phyloP scores from a whole-genome alignment of 2,113 vertebrate genomes.

The Hypocryptadius cinnamomeus region DNA sequence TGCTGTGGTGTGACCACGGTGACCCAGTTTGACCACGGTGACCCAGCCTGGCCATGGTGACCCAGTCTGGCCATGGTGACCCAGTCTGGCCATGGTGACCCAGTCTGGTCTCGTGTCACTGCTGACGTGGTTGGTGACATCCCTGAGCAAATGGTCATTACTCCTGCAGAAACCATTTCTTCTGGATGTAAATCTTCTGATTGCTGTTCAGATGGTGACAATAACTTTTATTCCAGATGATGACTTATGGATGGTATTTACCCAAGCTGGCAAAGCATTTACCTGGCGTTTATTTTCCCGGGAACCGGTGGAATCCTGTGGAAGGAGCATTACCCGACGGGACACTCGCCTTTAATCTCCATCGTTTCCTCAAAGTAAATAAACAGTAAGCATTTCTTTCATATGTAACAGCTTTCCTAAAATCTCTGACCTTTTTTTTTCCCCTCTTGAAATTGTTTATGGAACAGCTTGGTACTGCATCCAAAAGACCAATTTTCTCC shows the following conservation, averaged over 20 bases:
- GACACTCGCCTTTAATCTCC: conserved; percentile 85
- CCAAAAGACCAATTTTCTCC: conserved; percentile 68
- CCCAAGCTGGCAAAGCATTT: conserved; percentile 85
- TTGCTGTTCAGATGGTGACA: neutral
- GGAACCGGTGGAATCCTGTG: conserved; percentile 82
- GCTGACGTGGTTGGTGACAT: neutral
- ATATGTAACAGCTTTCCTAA: conserved; percentile 60
- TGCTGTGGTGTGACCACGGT: too few relatives aligned
- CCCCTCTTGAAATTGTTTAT: conserved; percentile 55
- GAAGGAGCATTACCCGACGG: conserved; percentile 66
- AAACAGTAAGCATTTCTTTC: conserved; percentile 81
- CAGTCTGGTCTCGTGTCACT: neutral
- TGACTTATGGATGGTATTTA: conserved; percentile 96
- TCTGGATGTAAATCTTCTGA: neutral
- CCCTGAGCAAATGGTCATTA: neutral
- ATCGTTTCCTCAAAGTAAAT: conserved; percentile 88
- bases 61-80: neutral
- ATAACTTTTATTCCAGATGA: conserved; percentile 76
- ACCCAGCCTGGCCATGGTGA: accelerated
- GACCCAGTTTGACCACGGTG: neutral
- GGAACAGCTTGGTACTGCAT: conserved; percentile 63
- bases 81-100: neutral
- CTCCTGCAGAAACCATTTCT: neutral
- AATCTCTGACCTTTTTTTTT: conserved; percentile 22
- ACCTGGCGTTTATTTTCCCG: conserved; percentile 83